phyloP scores from a whole-genome alignment of 2,113 vertebrate species.

The Phylloscopus whistleri region DNA sequence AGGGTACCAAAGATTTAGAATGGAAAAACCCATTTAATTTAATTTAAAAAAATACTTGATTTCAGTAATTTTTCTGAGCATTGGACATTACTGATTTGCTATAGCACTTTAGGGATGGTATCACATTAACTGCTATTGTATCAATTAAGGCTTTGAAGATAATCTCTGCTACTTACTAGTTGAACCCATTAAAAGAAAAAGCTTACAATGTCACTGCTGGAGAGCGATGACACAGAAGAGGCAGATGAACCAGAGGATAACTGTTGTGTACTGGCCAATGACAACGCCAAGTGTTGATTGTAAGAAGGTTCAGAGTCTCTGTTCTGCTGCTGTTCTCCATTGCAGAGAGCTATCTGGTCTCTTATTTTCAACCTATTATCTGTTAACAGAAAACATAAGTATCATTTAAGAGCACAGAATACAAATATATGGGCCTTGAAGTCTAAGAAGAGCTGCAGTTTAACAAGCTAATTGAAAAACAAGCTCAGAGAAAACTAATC shows the following conservation, averaged over 20 bases:
- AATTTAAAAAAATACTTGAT: background rate
- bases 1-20: background rate
- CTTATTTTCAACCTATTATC: conserved; percentile 71
- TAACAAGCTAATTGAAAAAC: background rate
- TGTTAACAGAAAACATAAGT: conserved; percentile 29
- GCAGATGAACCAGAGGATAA: conserved; percentile 81
- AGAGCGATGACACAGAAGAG: conserved; percentile 90
- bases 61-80: background rate
- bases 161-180: background rate
- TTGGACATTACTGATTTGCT: background rate
- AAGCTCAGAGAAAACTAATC: background rate
- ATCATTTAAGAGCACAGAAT: conserved; percentile 10
- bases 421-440: background rate
- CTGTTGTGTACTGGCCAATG: conserved; percentile 85
- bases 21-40: background rate
- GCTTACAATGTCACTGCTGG: conserved; percentile 93
- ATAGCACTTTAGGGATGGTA: background rate
- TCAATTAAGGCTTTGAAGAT: background rate
- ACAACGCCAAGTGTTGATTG: conserved; percentile 83
- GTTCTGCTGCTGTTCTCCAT: conserved; percentile 71
- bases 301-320: conserved; percentile 77
- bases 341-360: conserved; percentile 61
- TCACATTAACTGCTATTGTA: background rate
- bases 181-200: background rate
- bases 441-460: background rate